Evolutionary conservation across 2,797 vertebrate species (phyloP).

Genomic region (Gymnoscopelus braueri): DNA sequence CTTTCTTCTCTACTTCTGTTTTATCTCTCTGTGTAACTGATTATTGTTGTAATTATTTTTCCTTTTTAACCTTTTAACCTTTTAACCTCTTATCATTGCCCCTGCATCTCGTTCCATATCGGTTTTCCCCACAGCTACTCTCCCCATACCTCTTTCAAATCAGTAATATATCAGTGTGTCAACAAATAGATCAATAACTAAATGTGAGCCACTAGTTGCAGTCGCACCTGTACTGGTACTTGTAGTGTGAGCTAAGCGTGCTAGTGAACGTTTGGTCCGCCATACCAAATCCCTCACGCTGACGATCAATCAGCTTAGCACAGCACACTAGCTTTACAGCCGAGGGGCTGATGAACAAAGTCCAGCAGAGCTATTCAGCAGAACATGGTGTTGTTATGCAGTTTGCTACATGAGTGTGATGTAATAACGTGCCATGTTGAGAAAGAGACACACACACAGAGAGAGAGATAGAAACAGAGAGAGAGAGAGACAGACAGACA

Average conservation of each 20-base stretch:
- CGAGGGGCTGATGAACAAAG: slow-evolving; percentile 45
- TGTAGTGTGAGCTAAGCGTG: slow-evolving; percentile 9
- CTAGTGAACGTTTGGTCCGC: slow-evolving; percentile 33
- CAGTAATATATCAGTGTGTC: too few species aligned
- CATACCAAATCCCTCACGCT: slow-evolving; percentile 41
- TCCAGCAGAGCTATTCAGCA: slow-evolving; percentile 46
- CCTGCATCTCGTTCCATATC: too few species aligned
- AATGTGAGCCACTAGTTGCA: too few species aligned
- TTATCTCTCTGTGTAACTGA: not conserved
- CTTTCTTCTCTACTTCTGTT: slow-evolving; percentile 18
- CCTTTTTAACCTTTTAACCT: too few species aligned
- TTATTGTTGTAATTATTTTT: too few species aligned
- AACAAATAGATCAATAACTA: too few species aligned
- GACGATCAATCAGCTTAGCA: slow-evolving; percentile 59
- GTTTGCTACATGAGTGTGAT: slow-evolving; percentile 47
- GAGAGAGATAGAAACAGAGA: not conserved
- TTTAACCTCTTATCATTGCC: too few species aligned
- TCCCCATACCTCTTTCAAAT: too few species aligned
- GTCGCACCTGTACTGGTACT: not conserved
- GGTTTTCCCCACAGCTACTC: too few species aligned
- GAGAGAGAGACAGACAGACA: not conserved
- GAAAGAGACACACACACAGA: not conserved
- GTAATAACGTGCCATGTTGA: slow-evolving; percentile 45
- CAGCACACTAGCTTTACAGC: slow-evolving; percentile 44
- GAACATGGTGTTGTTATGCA: slow-evolving; percentile 40